phyloP scores from a whole-genome alignment of 2,113 vertebrate genomes.

The Triplophysa rosa region DNA sequence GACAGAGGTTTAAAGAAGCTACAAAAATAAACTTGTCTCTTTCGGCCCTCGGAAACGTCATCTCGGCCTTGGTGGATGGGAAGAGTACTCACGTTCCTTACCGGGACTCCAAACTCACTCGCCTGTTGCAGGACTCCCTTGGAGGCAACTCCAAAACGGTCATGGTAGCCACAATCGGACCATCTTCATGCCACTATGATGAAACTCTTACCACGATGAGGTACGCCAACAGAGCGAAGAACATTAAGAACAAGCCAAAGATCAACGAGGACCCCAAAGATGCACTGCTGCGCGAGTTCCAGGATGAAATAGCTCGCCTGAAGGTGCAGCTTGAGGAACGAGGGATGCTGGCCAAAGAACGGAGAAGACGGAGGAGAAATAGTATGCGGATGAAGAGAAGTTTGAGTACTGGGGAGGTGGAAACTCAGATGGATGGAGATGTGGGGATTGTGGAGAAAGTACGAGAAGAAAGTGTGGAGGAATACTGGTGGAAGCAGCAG shows the following conservation, averaged over 20 bases:
- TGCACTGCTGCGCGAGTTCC: constrained; percentile 90
- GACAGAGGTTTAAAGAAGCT: constrained; percentile 88
- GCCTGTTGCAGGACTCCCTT: constrained; percentile 93
- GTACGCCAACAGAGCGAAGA: constrained; percentile 94
- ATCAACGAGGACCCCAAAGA: constrained; percentile 98
- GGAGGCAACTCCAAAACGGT: constrained; percentile 95
- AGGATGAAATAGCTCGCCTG: constrained; percentile 90
- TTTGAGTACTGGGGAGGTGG: constrained; percentile 66
- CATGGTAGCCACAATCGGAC: constrained; percentile 94
- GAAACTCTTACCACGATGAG: constrained; percentile 91
- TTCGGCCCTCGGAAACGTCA: constrained; percentile 93
- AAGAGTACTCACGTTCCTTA: constrained; percentile 92
- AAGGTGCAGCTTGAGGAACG: constrained; percentile 91
- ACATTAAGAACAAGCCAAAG: constrained; percentile 94
- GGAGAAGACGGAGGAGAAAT: constrained; percentile 80
- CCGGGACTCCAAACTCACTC: constrained; percentile 96
- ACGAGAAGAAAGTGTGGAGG: constrained; percentile 67
- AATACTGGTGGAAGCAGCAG: constrained; percentile 79
- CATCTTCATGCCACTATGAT: constrained; percentile 84
- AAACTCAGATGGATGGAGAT: constrained; percentile 58
- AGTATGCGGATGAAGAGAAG: constrained; percentile 75
- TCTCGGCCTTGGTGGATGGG: constrained; percentile 89
- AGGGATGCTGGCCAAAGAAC: constrained; percentile 86
- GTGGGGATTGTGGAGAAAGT: constrained; percentile 71
- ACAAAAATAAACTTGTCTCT: constrained; percentile 97